Evolutionary conservation across 2,797 vertebrate genomes (phyloP).

Genomic region (Rhynchotus rufescens): DNA sequence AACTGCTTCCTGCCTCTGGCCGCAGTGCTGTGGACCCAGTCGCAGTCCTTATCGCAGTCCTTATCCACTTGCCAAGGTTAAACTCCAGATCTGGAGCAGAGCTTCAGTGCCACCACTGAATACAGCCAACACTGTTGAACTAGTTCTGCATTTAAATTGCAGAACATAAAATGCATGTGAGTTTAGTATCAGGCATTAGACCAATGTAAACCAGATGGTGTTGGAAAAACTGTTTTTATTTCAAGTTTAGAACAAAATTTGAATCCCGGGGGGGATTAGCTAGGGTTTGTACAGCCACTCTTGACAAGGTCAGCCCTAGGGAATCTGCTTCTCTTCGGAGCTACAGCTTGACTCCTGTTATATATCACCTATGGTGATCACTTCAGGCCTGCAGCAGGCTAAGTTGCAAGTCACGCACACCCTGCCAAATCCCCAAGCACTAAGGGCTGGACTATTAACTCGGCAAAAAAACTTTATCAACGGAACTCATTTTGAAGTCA

Average conservation of each 20-base stretch:
- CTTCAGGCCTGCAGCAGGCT: not conserved
- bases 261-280: not conserved
- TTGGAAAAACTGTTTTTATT: not conserved
- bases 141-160: too few species aligned
- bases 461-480: not conserved
- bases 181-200: not conserved
- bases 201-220: not conserved
- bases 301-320: not conserved
- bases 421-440: not conserved
- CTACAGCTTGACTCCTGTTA: not conserved
- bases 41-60: fast-evolving
- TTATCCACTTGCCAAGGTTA: not conserved
- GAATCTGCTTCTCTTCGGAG: not conserved
- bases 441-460: not conserved
- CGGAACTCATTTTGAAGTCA: not conserved
- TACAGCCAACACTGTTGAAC: fast-evolving
- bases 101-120: not conserved
- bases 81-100: not conserved
- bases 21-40: not conserved
- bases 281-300: not conserved
- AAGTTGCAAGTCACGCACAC: not conserved
- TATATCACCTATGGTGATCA: not conserved
- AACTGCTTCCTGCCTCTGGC: too few species aligned
- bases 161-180: not conserved
- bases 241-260: not conserved